Conservation (phyloP, 2,113 vertebrate species). For the Siniperca chuatsi region DNA sequence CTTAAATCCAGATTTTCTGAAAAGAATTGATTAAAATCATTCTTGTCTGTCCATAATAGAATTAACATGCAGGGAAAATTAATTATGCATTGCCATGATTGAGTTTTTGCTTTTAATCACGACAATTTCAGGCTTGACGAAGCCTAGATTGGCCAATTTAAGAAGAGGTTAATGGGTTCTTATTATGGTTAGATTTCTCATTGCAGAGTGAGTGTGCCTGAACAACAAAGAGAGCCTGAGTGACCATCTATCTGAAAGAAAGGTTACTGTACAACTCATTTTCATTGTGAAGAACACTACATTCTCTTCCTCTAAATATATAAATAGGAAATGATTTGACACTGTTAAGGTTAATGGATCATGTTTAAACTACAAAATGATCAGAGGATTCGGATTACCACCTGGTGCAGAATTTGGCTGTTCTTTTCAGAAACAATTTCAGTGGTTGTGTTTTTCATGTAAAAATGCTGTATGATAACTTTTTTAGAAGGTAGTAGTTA, state of each 20-base stretch:
- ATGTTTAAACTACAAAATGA: conserved; percentile 7
- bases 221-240: conserved; percentile 58
- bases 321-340: conserved; percentile 1
- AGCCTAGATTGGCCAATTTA: conserved; percentile 84
- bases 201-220: conserved; percentile 51
- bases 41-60: conserved; percentile 74
- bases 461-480: not conserved
- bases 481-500: not conserved
- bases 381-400: not conserved
- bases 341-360: conserved; percentile 15
- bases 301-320: conserved; percentile 24
- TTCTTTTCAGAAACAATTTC: not conserved
- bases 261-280: conserved; percentile 18
- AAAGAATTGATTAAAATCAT: conserved; percentile 69
- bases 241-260: conserved; percentile 55
- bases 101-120: conserved; percentile 84
- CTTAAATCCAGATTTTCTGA: conserved; percentile 60
- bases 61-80: conserved; percentile 82
- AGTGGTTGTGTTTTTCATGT: not conserved
- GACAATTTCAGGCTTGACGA: conserved; percentile 87
- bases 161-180: conserved; percentile 82
- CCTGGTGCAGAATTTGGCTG: not conserved
- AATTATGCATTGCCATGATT: conserved; percentile 81
- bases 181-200: conserved; percentile 73
- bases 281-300: conserved; percentile 15